Conservation (phyloP, 2,888 invertebrate genomes). For the Drosophila hamatofila region DNA sequence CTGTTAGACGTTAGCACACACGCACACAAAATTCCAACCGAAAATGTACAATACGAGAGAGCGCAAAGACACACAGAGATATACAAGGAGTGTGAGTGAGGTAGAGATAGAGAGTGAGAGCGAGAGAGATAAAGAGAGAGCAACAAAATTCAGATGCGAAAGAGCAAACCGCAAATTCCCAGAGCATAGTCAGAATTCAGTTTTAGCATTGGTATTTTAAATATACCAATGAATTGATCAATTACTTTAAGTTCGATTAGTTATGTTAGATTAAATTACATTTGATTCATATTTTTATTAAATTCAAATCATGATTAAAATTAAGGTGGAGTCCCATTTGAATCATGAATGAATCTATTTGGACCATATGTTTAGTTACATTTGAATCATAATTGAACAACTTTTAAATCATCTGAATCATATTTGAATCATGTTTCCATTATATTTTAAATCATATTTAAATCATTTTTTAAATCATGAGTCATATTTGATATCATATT, state of each 20-base stretch:
- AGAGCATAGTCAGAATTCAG: not conserved
- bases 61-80: constrained; percentile 33
- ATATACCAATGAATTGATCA: not conserved
- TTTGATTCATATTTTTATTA: not conserved
- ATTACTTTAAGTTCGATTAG: no score
- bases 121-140: constrained; percentile 19
- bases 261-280: no score
- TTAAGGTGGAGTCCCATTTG: not conserved
- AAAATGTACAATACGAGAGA: constrained; percentile 71
- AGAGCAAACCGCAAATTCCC: constrained; percentile 28
- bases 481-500: not conserved
- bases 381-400: not conserved
- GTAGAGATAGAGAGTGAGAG: constrained; percentile 42
- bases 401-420: not conserved
- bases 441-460: no score
- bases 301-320: no score
- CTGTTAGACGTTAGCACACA: constrained; percentile 85
- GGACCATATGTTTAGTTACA: not conserved
- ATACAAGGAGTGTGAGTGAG: constrained; percentile 17
- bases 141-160: constrained; percentile 17
- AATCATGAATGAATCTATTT: not conserved
- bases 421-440: not conserved
- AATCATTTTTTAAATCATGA: not conserved
- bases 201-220: not conserved
- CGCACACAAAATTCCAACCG: constrained; percentile 84